These are phyloP conservation scores for Puntigrus tetrazona DNA, from an alignment of 2,113 vertebrate genomes.

Conservation along the genomic window DNA sequence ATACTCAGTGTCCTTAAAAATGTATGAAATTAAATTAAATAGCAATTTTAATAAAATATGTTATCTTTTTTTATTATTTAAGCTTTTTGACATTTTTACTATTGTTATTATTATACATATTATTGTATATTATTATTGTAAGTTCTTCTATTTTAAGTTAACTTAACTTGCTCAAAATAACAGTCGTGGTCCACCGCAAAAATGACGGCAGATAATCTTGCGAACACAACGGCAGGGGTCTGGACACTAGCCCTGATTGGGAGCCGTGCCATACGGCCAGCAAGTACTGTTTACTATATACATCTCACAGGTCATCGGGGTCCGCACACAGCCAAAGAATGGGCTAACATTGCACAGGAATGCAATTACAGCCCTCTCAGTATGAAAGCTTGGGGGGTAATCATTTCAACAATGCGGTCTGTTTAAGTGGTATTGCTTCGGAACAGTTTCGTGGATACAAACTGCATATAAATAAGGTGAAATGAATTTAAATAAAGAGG, in stretches of 20 bases:
- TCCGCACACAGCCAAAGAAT: slow-evolving; percentile 29
- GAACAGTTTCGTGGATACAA: neutral
- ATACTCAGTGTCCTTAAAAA: neutral
- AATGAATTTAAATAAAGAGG: neutral
- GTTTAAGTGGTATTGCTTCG: neutral
- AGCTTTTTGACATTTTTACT: neutral
- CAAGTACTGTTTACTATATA: slow-evolving; percentile 40
- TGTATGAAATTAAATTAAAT: neutral
- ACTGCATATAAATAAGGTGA: neutral
- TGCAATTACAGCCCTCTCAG: slow-evolving; percentile 26
- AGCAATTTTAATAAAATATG: neutral
- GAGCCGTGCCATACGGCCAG: slow-evolving; percentile 19
- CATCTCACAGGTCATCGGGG: slow-evolving; percentile 33
- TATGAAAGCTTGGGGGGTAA: neutral
- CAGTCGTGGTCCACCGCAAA: neutral
- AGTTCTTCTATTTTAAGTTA: neutral
- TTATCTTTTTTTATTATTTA: neutral
- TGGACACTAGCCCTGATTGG: slow-evolving; percentile 26
- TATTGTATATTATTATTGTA: no score
- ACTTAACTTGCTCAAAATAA: neutral
- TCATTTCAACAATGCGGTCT: slow-evolving; percentile 10
- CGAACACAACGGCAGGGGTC: neutral
- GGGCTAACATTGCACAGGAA: slow-evolving; percentile 26
- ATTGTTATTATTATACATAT: neutral
- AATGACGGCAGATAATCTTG: slow-evolving; percentile 22